Percentiles rank a stretch among this genome's conserved stretches.
phyloP scores from a whole-genome alignment of 2,113 vertebrate genomes.

The Brachirus orientalis region DNA sequence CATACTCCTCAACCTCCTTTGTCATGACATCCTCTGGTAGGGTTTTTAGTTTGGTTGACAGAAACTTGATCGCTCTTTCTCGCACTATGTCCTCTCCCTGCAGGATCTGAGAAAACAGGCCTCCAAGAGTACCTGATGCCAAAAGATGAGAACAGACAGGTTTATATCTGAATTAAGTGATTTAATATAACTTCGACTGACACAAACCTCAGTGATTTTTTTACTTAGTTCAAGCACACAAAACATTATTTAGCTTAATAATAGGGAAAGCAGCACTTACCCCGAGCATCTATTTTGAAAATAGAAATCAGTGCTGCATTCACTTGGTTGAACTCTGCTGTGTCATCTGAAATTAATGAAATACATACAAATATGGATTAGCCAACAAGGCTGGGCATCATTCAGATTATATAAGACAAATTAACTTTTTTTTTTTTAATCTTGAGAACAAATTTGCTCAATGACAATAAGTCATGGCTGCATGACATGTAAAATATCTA shows the following conservation, averaged over 20 bases:
- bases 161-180: background rate
- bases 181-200: too few species aligned
- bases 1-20: constrained; percentile 95
- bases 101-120: constrained; percentile 97
- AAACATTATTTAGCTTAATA: background rate
- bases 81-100: constrained; percentile 97
- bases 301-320: constrained; percentile 93
- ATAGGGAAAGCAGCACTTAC: constrained; percentile 66
- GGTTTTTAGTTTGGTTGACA: constrained; percentile 91
- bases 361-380: background rate
- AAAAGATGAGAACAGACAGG: background rate
- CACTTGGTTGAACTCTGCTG: constrained; percentile 97
- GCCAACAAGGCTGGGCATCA: background rate
- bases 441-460: too few species aligned
- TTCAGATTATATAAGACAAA: too few species aligned
- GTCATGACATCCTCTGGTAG: constrained; percentile 93
- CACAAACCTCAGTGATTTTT: too few species aligned
- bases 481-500: too few species aligned
- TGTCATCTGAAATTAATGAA: constrained; percentile 86
- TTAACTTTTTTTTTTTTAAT: too few species aligned
- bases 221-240: background rate
- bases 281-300: constrained; percentile 98
- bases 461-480: too few species aligned
- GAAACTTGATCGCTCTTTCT: constrained; percentile 96
- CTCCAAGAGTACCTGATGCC: constrained; percentile 90